Base-by-base conservation (phyloP, 2,888 invertebrate species). In the Troides oblongomaculatus region DNA sequence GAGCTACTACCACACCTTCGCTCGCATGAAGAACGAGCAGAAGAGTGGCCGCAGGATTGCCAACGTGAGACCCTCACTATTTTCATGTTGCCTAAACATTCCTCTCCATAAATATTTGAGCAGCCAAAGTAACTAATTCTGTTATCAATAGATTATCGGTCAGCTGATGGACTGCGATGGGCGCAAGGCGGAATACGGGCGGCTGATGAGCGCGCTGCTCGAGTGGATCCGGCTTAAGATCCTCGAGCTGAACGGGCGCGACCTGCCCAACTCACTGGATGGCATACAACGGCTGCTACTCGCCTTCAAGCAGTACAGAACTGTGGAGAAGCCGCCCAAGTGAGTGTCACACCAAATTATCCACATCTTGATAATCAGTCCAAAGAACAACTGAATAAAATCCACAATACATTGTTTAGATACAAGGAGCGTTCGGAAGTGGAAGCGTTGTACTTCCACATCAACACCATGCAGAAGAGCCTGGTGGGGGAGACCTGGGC, bases 1-100 rank as follows among this genome's bases (percentile, higher is more conserved):
- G 2, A 98, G 98, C 21, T 99, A 99, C 92, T 99, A 99, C 90
- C 99, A 99, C 92, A 99, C 99, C 70, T 99, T 99, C 93, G 99
- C 99, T 61, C 95, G 99, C 77, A 99, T 99, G 98, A 99, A 99
- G 94, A 98, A 97, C 84, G 99, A 99, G 84, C 97, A 98, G 93
- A 99, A 99, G 86, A 99, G 99, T 77, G 99, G 99, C 50, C 95
- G 98, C 79, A 94, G 99, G 84, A 99, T 99, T 82, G 99, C 99
- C 58, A 99, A 99, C 90, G 98, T 98, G 87, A 94, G 94, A 72
- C 5, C 0, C 10, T 18, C 43, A 7, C 46, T 10, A 43, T 30
- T 30, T 30, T 30, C 5, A 25, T 25, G 30, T 30, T 30, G 30
- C 5, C 30, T 5, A 5, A 30, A 30, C 30, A 30, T 30, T 30